These are phyloP conservation scores for Sthenelais limicola DNA, from an alignment of 2,888 invertebrate genomes.

Conservation along the genomic window DNA sequence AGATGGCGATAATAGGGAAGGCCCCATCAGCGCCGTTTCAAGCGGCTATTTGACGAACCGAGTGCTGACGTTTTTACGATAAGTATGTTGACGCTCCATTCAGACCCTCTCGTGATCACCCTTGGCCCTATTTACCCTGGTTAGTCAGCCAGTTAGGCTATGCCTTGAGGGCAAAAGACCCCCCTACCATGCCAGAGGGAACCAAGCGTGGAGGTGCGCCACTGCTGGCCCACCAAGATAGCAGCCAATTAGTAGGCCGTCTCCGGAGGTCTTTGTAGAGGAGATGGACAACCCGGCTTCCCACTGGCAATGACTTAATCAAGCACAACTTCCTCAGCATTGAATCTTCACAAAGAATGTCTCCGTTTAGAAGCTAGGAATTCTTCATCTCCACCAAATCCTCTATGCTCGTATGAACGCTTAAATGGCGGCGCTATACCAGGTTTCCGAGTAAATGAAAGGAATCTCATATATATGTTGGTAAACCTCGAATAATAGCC, in stretches of 20 bases:
- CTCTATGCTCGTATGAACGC: too few relatives aligned
- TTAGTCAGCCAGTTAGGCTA: neutral
- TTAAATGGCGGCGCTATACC: too few relatives aligned
- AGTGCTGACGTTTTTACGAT: slow-evolving; percentile 8
- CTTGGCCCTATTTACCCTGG: neutral
- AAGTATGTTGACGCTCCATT: slow-evolving; percentile 17
- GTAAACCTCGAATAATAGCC: too few relatives aligned
- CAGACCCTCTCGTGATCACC: neutral
- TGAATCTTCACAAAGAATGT: too few relatives aligned
- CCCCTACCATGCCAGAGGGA: neutral
- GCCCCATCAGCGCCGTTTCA: slow-evolving; percentile 3
- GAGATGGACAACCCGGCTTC: too few relatives aligned
- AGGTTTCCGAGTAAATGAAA: too few relatives aligned
- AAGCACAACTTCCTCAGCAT: too few relatives aligned
- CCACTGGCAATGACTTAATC: slow-evolving; percentile 2
- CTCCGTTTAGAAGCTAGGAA: too few relatives aligned
- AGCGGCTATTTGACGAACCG: neutral
- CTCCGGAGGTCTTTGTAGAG: slow-evolving; percentile 10
- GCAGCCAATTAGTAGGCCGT: slow-evolving; percentile 28
- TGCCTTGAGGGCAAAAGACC: neutral
- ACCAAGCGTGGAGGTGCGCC: slow-evolving; percentile 6
- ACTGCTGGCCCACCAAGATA: slow-evolving; percentile 4
- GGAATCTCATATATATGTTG: too few relatives aligned
- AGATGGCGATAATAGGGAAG: slow-evolving; percentile 19
- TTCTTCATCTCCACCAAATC: too few relatives aligned